Evolutionary conservation across 1,140 invertebrate genomes (phyloP).

Genomic region (Pinna nobilis): DNA sequence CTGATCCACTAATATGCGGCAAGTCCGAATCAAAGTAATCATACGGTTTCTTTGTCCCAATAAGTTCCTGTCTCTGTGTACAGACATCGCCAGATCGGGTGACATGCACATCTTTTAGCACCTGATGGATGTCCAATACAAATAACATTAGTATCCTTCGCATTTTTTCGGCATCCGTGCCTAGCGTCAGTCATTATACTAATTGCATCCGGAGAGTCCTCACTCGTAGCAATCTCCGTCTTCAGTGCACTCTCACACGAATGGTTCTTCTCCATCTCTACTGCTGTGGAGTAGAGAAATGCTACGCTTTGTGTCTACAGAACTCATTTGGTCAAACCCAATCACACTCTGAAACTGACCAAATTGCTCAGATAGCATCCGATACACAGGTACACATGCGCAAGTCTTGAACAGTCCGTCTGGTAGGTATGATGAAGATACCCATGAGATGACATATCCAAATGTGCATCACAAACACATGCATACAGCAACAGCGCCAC

Average conservation of each 20-base stretch:
- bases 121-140: neutral
- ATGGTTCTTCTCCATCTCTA: neutral
- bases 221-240: neutral
- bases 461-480: neutral
- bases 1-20: neutral
- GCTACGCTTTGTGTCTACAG: neutral
- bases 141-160: conserved; percentile 2
- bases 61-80: neutral
- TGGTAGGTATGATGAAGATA: neutral
- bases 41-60: neutral
- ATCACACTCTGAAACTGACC: neutral
- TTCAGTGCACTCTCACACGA: neutral
- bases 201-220: neutral
- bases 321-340: neutral
- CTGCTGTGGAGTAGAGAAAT: neutral
- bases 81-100: neutral
- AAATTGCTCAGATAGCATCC: neutral
- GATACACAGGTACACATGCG: neutral
- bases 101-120: neutral
- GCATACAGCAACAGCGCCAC: neutral
- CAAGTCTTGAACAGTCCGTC: neutral
- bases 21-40: conserved; percentile 1
- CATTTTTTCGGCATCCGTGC: neutral
- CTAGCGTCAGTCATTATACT: neutral
- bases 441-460: neutral